Evolutionary conservation across 2,888 invertebrate species (phyloP), one percentile per base, ranked within the genome.

Genomic region (Panopea generosa): DNA sequence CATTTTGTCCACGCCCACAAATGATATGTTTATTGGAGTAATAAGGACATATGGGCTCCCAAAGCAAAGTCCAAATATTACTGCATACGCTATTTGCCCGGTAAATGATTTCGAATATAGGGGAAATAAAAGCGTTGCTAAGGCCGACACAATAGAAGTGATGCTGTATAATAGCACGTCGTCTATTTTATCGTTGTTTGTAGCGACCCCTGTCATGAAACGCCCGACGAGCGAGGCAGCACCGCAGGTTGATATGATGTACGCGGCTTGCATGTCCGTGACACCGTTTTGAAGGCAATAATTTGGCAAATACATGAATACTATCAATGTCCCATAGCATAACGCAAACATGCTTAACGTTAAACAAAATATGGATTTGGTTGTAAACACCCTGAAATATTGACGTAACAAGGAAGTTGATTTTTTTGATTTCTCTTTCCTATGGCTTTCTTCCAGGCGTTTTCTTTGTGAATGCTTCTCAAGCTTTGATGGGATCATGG

Each of bases 401-500:
- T n/a, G 57, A 38, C 47, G 38, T 27, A 65, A 11, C 1, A 14
- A 24, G 6, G 26, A n/a, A 18, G 43, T 57, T 26, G 52, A 56
- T 2, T 26, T 43, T 52, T 9, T 14, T 18, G 40, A n/a, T 0
- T 26, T 33, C 20, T 47, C 16, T 27, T 43, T 14, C 40, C 29
- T 26, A 1, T 33, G 9, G 2, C 49, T 20, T 20, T 74, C 33
- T 20, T 53, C 4, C 22, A 49, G 56, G 16, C 78, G 26, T 40
- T 53, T 45, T 11, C 3, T 3, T 49, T 70, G 66, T 3, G 67
- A 65, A 18, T 66, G 29, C 9, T 49, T 20, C 38, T 80, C 80
- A 18, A 79, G 38, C 29, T 67, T 60, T n/a, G 65, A 68, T n/a
- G 79, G 79, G 50, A 68, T 68, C 47, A 67, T 72, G n/a, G 75